Conservation (phyloP, 2,797 vertebrate species). For the Poeciliopsis infans region DNA sequence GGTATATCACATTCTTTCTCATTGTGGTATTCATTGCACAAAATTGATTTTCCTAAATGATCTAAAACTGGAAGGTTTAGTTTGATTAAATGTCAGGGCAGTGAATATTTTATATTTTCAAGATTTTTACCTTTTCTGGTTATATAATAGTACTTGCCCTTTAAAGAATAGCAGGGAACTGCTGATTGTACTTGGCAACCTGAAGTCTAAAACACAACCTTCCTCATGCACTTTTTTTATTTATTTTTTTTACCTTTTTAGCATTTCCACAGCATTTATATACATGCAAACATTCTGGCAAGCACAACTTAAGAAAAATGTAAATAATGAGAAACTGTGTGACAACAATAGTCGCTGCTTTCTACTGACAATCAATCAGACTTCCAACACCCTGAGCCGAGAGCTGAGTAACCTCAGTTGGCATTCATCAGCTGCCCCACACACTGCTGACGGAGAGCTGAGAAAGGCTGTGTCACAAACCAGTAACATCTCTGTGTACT, state of each 20-base stretch:
- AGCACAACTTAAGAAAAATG: not conserved
- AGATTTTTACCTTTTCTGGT: not conserved
- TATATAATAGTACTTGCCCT: not conserved
- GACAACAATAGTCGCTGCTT: not conserved
- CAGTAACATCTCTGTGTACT: not conserved
- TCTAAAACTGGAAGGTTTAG: not conserved
- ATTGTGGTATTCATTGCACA: not conserved
- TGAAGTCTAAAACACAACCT: not conserved
- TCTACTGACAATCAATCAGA: not conserved
- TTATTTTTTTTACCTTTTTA: not conserved
- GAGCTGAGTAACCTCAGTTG: not conserved
- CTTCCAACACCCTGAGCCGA: not conserved
- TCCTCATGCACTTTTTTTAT: not conserved
- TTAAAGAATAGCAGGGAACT: not conserved
- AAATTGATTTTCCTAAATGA: not conserved
- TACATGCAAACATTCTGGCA: not conserved
- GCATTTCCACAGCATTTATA: not conserved
- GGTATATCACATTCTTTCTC: not conserved
- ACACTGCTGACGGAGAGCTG: not conserved
- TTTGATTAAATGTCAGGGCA: not conserved
- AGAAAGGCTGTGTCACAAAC: not conserved
- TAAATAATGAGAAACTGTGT: not conserved
- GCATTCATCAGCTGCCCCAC: slow-evolving; percentile 15
- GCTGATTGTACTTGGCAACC: not conserved
- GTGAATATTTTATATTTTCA: not conserved